Evolutionary conservation across 2,113 vertebrate species (phyloP), one percentile per base, ranked within the genome.

Genomic region (Bostrychus sinensis): DNA sequence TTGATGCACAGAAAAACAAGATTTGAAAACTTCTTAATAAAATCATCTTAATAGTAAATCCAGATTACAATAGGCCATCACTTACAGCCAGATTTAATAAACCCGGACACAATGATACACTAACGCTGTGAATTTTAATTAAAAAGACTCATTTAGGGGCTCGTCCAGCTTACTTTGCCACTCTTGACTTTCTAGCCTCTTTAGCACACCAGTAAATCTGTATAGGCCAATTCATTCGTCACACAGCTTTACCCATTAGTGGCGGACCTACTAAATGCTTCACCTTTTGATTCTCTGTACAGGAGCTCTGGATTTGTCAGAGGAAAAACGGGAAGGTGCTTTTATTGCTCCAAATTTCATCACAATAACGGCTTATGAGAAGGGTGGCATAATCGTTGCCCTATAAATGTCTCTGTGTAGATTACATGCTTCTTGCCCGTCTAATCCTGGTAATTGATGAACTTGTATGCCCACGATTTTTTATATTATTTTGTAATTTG

Each of bases 391-490:
- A 90, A 90, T 88, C 81, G 57, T 79, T 77, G 82, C 81, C 81
- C 87, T 87, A 85, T 88, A 89, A 92, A 91, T 79, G 86, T 88
- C 90, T 89, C 85, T 81, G 72, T 89, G 81, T 88, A 91, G 90
- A 92, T 92, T 91, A 91, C 88, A 90, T 91, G 88, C 85, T 83
- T 89, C 81, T 88, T 83, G 80, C 82, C 80, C 54, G 56, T 82
- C 85, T 93, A 92, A 93, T 92, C 90, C 90, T 53, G 62, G 83
- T 93, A 92, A 92, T 89, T 91, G 86, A 91, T 90, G 88, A 91
- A 91, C 89, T 92, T 83, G 81, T 82, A 88, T 88, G 84, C 83
- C 41, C 75, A 85, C 58, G 65, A 66, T 39, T 77, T 81, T 56
- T 75, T 85, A 80, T 85, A 83, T 89, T 87, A 90, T 92, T 91